Percentiles rank a stretch among this genome's conserved stretches.
Conservation (phyloP, 2,113 vertebrate genomes). For the Crotalus helleri region DNA sequence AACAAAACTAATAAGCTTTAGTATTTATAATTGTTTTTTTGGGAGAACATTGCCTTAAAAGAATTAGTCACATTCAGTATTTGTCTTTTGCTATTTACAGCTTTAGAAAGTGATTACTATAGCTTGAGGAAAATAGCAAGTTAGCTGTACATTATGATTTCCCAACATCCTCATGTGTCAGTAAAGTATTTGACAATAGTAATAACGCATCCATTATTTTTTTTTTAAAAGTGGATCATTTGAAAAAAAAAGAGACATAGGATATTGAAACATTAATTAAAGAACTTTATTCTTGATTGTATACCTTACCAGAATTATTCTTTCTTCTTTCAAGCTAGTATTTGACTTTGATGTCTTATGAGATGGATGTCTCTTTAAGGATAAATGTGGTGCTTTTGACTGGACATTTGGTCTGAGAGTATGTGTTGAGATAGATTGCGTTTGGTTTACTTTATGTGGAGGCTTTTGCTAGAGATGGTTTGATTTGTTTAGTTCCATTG, state of each 20-base stretch:
- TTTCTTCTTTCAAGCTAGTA: not conserved
- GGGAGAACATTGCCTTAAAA: constrained; percentile 62
- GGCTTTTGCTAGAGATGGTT: not conserved
- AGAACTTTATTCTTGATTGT: not conserved
- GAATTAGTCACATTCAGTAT: constrained; percentile 47
- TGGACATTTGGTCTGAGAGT: not conserved
- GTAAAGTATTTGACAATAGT: constrained; percentile 56
- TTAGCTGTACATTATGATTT: constrained; percentile 64
- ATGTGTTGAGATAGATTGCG: not conserved
- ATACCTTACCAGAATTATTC: not conserved
- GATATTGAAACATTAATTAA: constrained; percentile 33
- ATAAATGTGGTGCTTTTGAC: not conserved
- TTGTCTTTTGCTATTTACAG: constrained; percentile 44
- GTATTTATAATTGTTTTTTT: constrained; percentile 38
- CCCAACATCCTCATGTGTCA: constrained; percentile 30
- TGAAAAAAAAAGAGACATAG: constrained; percentile 31
- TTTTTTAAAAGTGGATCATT: constrained; percentile 32
- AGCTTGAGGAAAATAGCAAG: constrained; percentile 44
- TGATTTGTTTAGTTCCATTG: not conserved
- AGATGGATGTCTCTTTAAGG: not conserved
- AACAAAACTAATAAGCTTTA: not conserved
- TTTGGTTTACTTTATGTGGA: not conserved
- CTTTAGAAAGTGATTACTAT: constrained; percentile 36
- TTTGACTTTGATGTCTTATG: not conserved
- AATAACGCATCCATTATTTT: constrained; percentile 44